Evolutionary conservation across 2,113 vertebrate genomes (phyloP), one percentile per base, ranked within the genome.

Genomic region (Triplophysa rosa): DNA sequence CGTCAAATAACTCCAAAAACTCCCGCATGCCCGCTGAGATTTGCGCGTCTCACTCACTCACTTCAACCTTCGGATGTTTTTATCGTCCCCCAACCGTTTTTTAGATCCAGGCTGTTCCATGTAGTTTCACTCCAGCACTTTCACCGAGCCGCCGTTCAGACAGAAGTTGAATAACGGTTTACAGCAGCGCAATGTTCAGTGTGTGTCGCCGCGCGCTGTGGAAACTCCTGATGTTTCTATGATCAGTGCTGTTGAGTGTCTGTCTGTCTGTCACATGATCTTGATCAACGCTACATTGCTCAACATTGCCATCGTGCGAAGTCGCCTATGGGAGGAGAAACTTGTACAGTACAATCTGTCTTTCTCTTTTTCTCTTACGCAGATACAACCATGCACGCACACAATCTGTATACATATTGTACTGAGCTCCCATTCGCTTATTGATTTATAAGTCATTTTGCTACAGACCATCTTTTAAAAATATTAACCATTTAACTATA

Each of bases 21-120:
- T 84, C 79, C 85, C n/a, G 56, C 83, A 84, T 84, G 85, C 77
- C 80, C 74, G 69, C 72, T 76, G 67, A 40, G 82, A 71, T 80
- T 63, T 67, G 59, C 23, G 64, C n/a, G 33, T 45, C 71, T 67
- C 59, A 37, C 33, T n/a, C 29, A 49, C 79, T 56, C n/a, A n/a
- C 54, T 66, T 37, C 1, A 37, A 6, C 33, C 6, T 37, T 37
- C 33, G 24, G 58, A 24, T 63, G 37, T 37, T n/a, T 56, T n/a
- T 24, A 24, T 13, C 52, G 59, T 13, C 40, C 17, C 29, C 67
- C 14, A 37, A 37, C 42, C 72, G 54, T 14, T 58, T 29, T 69
- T 40, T n/a, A 33, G 73, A 66, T 67, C 74, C 74, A 63, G 42
- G 17, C 17, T 37, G 33, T 37, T 37, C 33, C 7, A 1, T 7